Conservation (phyloP, 2,797 vertebrate species). For the Sebastes hopkinsi region DNA sequence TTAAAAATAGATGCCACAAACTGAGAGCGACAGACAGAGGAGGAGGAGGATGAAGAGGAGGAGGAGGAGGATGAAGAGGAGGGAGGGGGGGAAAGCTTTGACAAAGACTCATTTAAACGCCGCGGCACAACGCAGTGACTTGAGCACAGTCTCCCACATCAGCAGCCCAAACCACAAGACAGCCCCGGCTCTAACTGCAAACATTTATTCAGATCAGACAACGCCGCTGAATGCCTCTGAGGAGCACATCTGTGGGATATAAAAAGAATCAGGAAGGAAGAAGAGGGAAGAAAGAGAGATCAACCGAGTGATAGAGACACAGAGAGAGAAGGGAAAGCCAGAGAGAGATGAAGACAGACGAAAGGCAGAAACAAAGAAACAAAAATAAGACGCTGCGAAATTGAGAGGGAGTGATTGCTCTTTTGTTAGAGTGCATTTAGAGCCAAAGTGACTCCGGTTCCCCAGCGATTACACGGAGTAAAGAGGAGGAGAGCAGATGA, state of each 20-base stretch:
- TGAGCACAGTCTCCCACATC: constrained; percentile 45
- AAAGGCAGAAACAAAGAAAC: constrained; percentile 9
- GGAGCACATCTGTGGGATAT: constrained; percentile 56
- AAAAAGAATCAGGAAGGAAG: constrained; percentile 56
- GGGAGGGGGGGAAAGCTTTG: background rate
- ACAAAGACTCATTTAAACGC: constrained; percentile 71
- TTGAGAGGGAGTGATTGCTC: constrained; percentile 13
- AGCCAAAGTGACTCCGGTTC: constrained; percentile 41
- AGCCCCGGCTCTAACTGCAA: constrained; percentile 70
- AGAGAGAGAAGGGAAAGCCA: constrained; percentile 27
- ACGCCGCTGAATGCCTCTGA: constrained; percentile 52
- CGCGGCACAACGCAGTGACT: constrained; percentile 31
- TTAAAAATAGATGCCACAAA: constrained; percentile 71
- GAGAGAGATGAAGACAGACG: background rate
- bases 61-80: background rate
- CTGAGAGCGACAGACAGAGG: constrained; percentile 62
- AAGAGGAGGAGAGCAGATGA: constrained; percentile 12
- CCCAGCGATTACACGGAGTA: constrained; percentile 4
- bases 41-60: background rate
- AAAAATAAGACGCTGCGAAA: constrained; percentile 12
- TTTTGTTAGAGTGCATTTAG: constrained; percentile 35
- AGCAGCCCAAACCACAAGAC: constrained; percentile 64
- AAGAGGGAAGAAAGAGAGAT: constrained; percentile 22
- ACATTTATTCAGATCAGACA: constrained; percentile 81
- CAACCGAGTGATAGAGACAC: constrained; percentile 13